These are phyloP conservation scores for Leiothrix lutea DNA, from an alignment of 2,113 vertebrate genomes.

Conservation along the genomic window DNA sequence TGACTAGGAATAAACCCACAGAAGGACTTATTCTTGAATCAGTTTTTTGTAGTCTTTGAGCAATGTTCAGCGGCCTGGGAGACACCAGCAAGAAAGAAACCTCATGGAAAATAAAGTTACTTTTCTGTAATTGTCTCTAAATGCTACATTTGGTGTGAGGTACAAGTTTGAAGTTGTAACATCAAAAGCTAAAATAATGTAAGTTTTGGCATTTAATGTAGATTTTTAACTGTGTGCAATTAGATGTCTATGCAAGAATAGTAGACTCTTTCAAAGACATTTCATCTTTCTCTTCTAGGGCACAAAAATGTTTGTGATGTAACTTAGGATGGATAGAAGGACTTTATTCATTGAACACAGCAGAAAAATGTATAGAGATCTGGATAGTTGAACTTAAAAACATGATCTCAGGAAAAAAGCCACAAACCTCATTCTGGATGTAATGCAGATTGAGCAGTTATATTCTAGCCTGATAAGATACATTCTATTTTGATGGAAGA, in stretches of 20 bases:
- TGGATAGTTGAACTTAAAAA: neutral
- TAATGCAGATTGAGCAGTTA: neutral
- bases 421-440: neutral
- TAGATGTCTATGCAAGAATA: neutral
- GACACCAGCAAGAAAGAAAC: neutral
- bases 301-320: neutral
- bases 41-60: neutral
- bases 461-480: neutral
- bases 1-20: neutral
- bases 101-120: neutral
- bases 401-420: neutral
- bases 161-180: neutral
- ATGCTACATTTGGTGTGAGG: neutral
- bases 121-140: neutral
- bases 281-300: neutral
- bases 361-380: neutral
- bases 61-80: neutral
- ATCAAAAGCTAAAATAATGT: neutral
- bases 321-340: neutral
- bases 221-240: neutral
- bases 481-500: neutral
- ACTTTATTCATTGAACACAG: neutral
- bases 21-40: neutral
- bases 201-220: neutral
- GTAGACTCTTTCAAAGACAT: neutral